phyloP scores from a whole-genome alignment of 2,888 invertebrate species.

The Brachypalpus laphriformis region DNA sequence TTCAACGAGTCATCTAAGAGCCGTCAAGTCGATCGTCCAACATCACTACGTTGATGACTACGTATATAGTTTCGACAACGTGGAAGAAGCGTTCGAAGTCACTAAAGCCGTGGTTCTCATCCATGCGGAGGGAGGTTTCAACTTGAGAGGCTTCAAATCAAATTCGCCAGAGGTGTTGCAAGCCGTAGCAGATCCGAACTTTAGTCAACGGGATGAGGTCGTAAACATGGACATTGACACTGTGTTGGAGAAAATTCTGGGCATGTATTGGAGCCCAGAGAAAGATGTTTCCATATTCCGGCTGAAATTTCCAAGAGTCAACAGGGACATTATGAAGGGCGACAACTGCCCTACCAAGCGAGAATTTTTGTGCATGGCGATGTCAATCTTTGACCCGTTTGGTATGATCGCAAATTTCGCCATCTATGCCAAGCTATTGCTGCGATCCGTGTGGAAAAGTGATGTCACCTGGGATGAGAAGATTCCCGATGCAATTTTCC shows the following conservation, averaged over 20 bases:
- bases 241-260: background rate
- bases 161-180: slow-evolving; percentile 31
- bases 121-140: slow-evolving; percentile 53
- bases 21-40: slow-evolving; percentile 42
- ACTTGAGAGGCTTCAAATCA: slow-evolving; percentile 57
- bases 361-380: background rate
- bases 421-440: too few relatives aligned
- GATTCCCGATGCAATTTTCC: slow-evolving; percentile 1
- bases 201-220: background rate
- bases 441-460: background rate
- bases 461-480: background rate
- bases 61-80: slow-evolving; percentile 52
- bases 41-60: slow-evolving; percentile 8
- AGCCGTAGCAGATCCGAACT: slow-evolving; percentile 1
- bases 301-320: background rate
- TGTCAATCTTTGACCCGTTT: too few relatives aligned
- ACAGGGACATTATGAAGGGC: background rate
- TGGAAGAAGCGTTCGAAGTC: slow-evolving; percentile 48
- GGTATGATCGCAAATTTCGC: slow-evolving; percentile 4
- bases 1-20: slow-evolving; percentile 7
- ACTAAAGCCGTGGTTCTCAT: slow-evolving; percentile 59
- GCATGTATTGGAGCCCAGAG: slow-evolving; percentile 9
- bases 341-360: slow-evolving; percentile 6
- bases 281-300: background rate
- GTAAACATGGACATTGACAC: slow-evolving; percentile 15